Evolutionary conservation across 2,797 vertebrate species (phyloP).

Genomic region (Tragopan temminckii): DNA sequence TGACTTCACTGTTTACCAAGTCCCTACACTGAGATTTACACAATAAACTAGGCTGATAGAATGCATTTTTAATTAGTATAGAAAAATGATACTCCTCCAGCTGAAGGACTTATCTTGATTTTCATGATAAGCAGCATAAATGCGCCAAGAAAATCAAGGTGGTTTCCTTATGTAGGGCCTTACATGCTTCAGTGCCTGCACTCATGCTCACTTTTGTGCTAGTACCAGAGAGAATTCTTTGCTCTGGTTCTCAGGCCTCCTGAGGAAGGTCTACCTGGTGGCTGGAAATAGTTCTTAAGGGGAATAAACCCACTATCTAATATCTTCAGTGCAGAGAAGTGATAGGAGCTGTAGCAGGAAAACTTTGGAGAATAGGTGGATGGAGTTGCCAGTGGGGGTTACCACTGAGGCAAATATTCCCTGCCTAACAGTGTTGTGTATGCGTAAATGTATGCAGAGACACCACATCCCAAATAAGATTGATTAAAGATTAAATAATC

Average conservation of each 20-base stretch:
- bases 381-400: not conserved
- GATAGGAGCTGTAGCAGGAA: not conserved
- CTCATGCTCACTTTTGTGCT: accelerated
- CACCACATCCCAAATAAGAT: not conserved
- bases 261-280: not conserved
- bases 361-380: not conserved
- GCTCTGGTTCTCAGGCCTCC: not conserved
- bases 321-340: not conserved
- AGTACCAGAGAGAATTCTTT: not conserved
- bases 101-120: conserved; percentile 10
- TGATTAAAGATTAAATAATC: conserved; percentile 25
- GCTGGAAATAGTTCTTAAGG: not conserved
- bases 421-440: not conserved
- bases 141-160: not conserved
- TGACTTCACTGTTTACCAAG: not conserved
- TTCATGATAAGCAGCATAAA: not conserved
- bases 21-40: conserved; percentile 24
- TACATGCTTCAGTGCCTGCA: not conserved
- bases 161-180: not conserved
- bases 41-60: not conserved
- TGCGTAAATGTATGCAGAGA: not conserved
- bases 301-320: not conserved
- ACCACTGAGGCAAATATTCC: not conserved
- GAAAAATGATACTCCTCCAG: not conserved
- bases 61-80: not conserved